Evolutionary conservation across 2,888 invertebrate genomes (phyloP), one percentile per base, ranked within the genome.

Genomic region (Antheraea yamamai): DNA sequence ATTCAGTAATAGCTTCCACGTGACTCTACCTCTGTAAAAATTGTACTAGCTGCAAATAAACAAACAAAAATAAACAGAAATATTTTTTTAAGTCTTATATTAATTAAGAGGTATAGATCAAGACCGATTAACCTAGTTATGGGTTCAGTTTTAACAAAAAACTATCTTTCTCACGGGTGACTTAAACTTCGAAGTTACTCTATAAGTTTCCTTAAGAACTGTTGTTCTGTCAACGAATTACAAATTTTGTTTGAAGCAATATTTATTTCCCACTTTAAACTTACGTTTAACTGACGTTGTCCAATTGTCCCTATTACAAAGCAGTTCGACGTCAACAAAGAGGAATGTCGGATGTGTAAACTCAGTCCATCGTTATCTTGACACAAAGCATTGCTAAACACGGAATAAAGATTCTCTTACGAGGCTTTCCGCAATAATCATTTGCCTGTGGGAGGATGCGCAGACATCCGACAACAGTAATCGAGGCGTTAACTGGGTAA

Each of bases 371-470:
- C 76, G 77, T 77, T 82, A 82, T 83, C 84, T 86, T 81, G 78
- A 81, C 79, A 79, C 80, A 81, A 83, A 83, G 79, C 80, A 76
- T 79, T 81, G 81, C 83, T 84, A 47, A 83, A 80, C 77, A 80
- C 78, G 82, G 84, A 85, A 84, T 83, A 77, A 77, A 75, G 77
- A 78, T 83, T 81, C 81, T 86, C 85, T 82, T 85, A 88, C 84
- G 84, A 88, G 85, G 89, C 88, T 91, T 91, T 91, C 92, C 92
- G 92, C 89, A 88, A 89, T 91, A 89, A 85, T 76, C 79, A 81
- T 82, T 82, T 81, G 80, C 78, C 79, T 81, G 90, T 91, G 87
- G 90, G 91, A 88, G 88, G 88, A 83, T 85, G 86, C 87, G 84
- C 87, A 87, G 81, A 88, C 89, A 86, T 92, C 92, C 90, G 89